Evolutionary conservation across 2,113 vertebrate genomes (phyloP).

Genomic region (Smithornis capensis): DNA sequence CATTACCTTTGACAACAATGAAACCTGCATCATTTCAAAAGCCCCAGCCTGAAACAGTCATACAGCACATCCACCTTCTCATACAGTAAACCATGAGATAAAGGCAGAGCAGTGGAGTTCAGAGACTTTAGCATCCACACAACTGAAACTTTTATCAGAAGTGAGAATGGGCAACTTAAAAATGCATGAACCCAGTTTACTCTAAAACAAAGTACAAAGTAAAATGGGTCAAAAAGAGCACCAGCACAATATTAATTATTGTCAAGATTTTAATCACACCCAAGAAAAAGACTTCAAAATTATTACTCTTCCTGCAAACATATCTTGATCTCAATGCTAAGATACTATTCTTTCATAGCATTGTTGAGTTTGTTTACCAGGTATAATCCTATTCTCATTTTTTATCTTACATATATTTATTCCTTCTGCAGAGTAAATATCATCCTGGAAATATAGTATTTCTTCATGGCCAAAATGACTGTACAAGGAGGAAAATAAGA

Average conservation of each 20-base stretch:
- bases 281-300: background rate
- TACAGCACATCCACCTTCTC: background rate
- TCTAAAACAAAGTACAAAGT: background rate
- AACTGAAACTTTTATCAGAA: background rate
- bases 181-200: background rate
- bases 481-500: background rate
- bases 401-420: background rate
- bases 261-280: slow-evolving; percentile 4
- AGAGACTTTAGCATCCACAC: background rate
- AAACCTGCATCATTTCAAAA: background rate
- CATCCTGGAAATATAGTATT: background rate
- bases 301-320: background rate
- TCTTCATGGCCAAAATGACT: background rate
- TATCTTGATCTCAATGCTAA: background rate
- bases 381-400: background rate
- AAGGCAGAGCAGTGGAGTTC: background rate
- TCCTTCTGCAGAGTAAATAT: background rate
- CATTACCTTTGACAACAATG: background rate
- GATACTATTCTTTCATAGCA: background rate
- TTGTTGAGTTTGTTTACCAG: background rate
- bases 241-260: background rate
- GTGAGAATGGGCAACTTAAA: background rate
- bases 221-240: background rate
- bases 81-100: background rate
- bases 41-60: background rate